phyloP scores from a whole-genome alignment of 1,140 invertebrate genomes.

The Latrodectus geometricus region DNA sequence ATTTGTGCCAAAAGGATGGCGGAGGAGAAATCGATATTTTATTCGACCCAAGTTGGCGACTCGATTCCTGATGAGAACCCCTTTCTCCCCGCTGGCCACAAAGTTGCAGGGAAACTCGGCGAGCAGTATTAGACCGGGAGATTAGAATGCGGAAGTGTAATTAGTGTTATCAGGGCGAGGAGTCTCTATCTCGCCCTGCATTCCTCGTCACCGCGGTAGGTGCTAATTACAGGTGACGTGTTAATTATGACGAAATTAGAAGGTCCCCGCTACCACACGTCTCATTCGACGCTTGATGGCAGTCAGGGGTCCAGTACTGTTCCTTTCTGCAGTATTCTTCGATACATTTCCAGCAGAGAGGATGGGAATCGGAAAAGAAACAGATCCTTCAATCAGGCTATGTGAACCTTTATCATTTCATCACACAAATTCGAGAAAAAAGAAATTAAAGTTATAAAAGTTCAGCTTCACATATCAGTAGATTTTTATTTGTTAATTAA shows the following conservation, averaged over 20 bases:
- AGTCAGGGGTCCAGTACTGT: background rate
- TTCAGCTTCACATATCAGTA: too few relatives aligned
- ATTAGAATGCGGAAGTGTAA: conserved; percentile 42
- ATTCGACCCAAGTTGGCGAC: background rate
- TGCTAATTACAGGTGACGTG: conserved; percentile 58
- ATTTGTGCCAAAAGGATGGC: background rate
- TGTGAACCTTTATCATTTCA: background rate
- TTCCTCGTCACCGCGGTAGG: conserved; percentile 35
- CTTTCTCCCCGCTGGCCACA: background rate
- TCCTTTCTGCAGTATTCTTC: background rate
- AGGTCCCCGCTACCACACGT: conserved; percentile 42
- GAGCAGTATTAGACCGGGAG: conserved; percentile 36
- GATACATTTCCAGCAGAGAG: background rate
- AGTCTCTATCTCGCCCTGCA: conserved; percentile 15
- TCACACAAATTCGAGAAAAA: too few relatives aligned
- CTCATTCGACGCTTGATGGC: background rate
- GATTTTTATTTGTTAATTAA: too few relatives aligned
- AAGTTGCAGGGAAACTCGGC: conserved; percentile 10
- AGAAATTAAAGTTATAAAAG: too few relatives aligned
- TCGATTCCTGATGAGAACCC: background rate
- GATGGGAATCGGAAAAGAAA: background rate
- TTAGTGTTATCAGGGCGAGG: conserved; percentile 49
- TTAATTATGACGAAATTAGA: conserved; percentile 59
- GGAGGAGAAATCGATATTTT: background rate
- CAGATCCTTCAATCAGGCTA: background rate